These are phyloP conservation scores for Lordiphosa mommai DNA, from an alignment of 1,140 invertebrate genomes.

Conservation along the genomic window DNA sequence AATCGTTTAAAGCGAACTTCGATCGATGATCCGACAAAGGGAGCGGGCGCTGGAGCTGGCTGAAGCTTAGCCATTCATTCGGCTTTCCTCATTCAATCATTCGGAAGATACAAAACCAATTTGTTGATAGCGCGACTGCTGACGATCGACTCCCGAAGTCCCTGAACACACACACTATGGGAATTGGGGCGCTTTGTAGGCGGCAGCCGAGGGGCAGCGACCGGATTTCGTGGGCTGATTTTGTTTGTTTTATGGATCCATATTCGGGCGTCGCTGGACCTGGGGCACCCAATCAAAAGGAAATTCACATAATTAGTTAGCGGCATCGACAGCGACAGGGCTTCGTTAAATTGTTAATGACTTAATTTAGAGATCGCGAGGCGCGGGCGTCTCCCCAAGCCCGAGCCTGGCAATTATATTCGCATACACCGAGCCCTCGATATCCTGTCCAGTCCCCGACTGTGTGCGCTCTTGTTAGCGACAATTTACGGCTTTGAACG, in stretches of 20 bases:
- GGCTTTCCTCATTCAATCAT: constrained; percentile 58
- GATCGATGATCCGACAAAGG: constrained; percentile 68
- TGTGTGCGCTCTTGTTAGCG: constrained; percentile 64
- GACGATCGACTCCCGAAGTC: constrained; percentile 50
- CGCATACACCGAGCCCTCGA: constrained; percentile 21
- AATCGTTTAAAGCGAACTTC: constrained; percentile 71
- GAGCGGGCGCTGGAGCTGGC: constrained; percentile 34
- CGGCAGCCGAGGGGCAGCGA: constrained; percentile 29
- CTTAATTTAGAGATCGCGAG: constrained; percentile 71
- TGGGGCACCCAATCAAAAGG: constrained; percentile 52
- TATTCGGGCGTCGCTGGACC: constrained; percentile 50
- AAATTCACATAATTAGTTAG: constrained; percentile 79
- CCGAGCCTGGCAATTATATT: constrained; percentile 51
- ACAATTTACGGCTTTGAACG: constrained; percentile 77
- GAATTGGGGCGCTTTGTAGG: constrained; percentile 49
- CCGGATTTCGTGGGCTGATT: constrained; percentile 50
- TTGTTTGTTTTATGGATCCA: constrained; percentile 70
- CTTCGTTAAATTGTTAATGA: constrained; percentile 77
- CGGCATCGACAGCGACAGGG: constrained; percentile 35
- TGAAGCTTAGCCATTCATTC: constrained; percentile 41
- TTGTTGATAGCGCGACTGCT: constrained; percentile 64
- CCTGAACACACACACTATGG: constrained; percentile 24
- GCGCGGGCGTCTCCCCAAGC: constrained; percentile 43
- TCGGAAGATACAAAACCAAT: constrained; percentile 70
- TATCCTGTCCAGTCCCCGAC: constrained; percentile 46